These are phyloP conservation scores for Agriopis leucophaearia DNA, from an alignment of 2,888 invertebrate species.

Conservation along the genomic window DNA sequence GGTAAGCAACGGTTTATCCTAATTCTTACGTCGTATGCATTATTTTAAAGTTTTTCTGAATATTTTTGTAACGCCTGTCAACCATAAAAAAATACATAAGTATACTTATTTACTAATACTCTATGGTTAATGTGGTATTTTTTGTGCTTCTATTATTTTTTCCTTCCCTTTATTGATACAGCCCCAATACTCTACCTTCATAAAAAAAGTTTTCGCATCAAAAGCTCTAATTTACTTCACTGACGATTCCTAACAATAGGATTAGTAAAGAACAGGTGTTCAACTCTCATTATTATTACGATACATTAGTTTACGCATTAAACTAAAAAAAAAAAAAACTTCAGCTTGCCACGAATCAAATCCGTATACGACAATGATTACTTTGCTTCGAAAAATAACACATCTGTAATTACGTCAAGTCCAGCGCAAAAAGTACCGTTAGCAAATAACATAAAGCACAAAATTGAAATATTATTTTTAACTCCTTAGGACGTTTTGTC, in stretches of 20 bases:
- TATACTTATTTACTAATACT: neutral
- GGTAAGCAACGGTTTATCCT: too few relatives aligned
- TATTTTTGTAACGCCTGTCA: too few relatives aligned
- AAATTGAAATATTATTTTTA: conserved; percentile 53
- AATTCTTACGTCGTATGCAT: too few relatives aligned
- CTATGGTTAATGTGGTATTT: neutral
- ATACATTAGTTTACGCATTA: conserved; percentile 82
- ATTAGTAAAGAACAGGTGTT: conserved; percentile 79
- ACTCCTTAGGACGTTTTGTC: conserved; percentile 66
- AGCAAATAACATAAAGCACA: conserved; percentile 51
- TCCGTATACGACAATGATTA: conserved; percentile 85
- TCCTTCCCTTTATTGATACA: neutral
- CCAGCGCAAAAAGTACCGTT: conserved; percentile 56
- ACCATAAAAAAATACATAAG: too few relatives aligned
- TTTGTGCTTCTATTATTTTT: neutral
- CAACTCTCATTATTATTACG: conserved; percentile 79
- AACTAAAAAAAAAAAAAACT: conserved; percentile 72
- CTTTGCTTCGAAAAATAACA: conserved; percentile 79
- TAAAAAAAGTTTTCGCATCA: conserved; percentile 62
- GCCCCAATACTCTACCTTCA: conserved; percentile 34
- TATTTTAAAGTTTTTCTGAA: too few relatives aligned
- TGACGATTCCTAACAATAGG: conserved; percentile 72
- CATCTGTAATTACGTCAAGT: conserved; percentile 68
- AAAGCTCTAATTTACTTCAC: conserved; percentile 67
- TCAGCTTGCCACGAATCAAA: conserved; percentile 82